These are phyloP conservation scores for Panurus biarmicus DNA, from an alignment of 2,113 vertebrate species.

Conservation along the genomic window DNA sequence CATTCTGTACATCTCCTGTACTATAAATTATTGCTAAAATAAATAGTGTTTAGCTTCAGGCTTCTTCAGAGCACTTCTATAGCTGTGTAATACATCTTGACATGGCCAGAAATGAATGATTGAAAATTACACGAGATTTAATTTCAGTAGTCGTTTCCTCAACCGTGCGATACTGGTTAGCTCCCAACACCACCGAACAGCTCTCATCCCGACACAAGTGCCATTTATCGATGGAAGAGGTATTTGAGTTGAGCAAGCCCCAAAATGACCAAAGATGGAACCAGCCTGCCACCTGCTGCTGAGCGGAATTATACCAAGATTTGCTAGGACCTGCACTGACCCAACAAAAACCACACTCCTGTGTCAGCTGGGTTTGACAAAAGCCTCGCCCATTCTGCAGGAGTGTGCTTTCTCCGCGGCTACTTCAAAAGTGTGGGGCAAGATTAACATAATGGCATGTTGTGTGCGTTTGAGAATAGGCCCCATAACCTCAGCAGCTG, in stretches of 20 bases:
- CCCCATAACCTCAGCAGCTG: background rate
- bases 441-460: background rate
- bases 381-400: background rate
- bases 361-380: background rate
- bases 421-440: background rate
- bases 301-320: background rate
- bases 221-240: background rate
- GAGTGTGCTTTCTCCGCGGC: background rate
- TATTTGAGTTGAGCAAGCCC: background rate
- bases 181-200: background rate
- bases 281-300: constrained; percentile 61
- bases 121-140: background rate
- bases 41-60: background rate
- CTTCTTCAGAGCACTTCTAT: background rate
- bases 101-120: background rate
- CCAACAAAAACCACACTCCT: background rate
- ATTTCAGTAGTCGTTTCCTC: background rate
- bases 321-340: background rate
- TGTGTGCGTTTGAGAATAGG: background rate
- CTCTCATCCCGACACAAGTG: background rate
- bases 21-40: background rate
- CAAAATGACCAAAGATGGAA: background rate
- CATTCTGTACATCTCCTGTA: background rate
- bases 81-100: background rate
- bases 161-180: background rate